phyloP scores from a whole-genome alignment of 1,140 invertebrate genomes.

The Heliconius hermathena region DNA sequence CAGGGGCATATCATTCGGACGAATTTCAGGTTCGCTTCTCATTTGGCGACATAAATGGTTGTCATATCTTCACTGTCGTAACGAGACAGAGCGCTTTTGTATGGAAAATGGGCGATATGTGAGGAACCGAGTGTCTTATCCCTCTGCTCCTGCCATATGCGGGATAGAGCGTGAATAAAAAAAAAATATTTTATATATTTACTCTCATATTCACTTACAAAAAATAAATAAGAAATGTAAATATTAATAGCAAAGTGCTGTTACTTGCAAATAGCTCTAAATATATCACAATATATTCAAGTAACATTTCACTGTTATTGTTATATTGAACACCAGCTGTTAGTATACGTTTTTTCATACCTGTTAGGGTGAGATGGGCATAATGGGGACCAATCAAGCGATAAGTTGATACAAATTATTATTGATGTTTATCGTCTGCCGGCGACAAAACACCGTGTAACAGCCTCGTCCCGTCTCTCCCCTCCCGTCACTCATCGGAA shows the following conservation, averaged over 20 bases:
- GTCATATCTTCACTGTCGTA: no score
- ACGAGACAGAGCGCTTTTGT: no score
- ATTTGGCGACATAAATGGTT: no score
- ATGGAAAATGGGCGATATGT: no score
- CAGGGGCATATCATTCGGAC: no score
- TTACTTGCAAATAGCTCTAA: neutral
- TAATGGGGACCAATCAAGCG: slow-evolving; percentile 40
- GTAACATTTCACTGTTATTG: neutral
- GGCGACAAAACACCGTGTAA: slow-evolving; percentile 44
- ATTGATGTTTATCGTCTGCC: slow-evolving; percentile 46
- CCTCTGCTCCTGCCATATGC: no score
- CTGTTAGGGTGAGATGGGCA: slow-evolving; percentile 19
- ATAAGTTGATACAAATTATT: slow-evolving; percentile 48
- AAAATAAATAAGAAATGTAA: no score
- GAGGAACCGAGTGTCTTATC: no score
- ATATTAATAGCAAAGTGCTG: neutral
- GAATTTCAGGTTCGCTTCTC: no score
- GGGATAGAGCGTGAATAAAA: no score
- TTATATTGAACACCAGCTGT: slow-evolving; percentile 14
- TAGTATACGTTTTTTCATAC: slow-evolving; percentile 10
- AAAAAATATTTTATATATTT: no score
- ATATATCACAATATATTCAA: neutral
- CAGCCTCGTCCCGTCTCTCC: slow-evolving; percentile 29
- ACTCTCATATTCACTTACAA: no score
- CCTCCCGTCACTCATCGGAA: slow-evolving; percentile 39